Conservation (phyloP, 2,888 invertebrate genomes). For the Chironomus tentans region DNA sequence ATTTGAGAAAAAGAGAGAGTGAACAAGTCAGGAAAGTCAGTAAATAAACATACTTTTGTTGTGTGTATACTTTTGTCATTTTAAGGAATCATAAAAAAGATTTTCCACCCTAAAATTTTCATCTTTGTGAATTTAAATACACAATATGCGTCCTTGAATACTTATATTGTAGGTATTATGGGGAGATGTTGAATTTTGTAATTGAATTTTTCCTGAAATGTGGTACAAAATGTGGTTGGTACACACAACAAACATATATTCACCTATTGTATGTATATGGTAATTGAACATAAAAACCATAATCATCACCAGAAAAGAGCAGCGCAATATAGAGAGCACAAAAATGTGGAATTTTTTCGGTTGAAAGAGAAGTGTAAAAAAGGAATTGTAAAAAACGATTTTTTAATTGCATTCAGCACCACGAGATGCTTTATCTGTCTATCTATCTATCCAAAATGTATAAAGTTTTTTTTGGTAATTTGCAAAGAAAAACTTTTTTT, state of each 20-base stretch:
- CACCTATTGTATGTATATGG: not conserved
- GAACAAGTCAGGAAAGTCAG: not conserved
- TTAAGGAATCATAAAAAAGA: not conserved
- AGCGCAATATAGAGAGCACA: not conserved
- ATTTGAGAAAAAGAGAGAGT: not conserved
- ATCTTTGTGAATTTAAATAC: not conserved
- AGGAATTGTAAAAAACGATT: not conserved
- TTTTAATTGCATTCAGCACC: constrained; percentile 14
- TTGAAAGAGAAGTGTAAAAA: not conserved
- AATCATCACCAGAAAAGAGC: constrained; percentile 12
- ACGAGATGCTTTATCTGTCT: no score
- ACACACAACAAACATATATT: constrained; percentile 2
- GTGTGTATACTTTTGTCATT: not conserved
- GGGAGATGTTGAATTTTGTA: not conserved
- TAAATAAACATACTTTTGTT: not conserved
- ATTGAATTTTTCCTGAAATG: constrained; percentile 13
- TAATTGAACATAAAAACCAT: constrained; percentile 11
- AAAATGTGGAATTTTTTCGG: not conserved
- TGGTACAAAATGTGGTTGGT: constrained; percentile 16
- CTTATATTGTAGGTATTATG: not conserved
- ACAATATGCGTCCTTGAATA: constrained; percentile 2
- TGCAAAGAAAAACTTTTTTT: not conserved
- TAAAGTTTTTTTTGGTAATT: not conserved
- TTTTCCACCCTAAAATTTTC: not conserved
- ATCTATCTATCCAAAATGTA: no score